Base-by-base conservation (phyloP, 2,888 invertebrate species). In the Polylopha cassiicola region DNA sequence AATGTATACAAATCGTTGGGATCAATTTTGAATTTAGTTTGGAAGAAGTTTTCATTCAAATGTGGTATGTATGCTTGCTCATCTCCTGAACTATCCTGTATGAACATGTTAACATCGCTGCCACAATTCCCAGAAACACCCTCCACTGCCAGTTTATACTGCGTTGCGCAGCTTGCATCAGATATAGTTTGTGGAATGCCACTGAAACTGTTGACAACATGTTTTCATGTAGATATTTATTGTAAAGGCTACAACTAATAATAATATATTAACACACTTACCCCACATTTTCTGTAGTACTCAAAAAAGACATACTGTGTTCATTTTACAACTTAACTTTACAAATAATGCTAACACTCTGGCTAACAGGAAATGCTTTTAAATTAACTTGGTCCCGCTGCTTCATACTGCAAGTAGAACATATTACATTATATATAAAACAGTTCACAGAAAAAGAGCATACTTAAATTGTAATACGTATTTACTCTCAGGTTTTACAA, bases 201-300 rank as follows among this genome's bases (percentile, higher is more conserved):
- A 70, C 81, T 80, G 63, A 80, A 86, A 65, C 86, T 86, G 57
- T 15, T 55, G 56, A 42, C 34, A 14, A 41, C 36, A 14, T 21
- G 26, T 14, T 11, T 13, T 37, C 24, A 23, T 18, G 20, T 39
- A 31, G 10, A 13, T 15, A 7, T 34, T 22, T 27, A 4, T 26
- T 13, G 8, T 15, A 21, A 20, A 20, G 13, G 20, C 9, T 28
- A 14, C 10, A 18, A 28, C 13, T 24, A 26, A 4, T 5, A 23
- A 8, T 28, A 16, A 37, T 9, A 10, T 26, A 16, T 37, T 6
- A 43, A 15, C 24, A 3, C 44, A 63, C 82, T 75, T 56, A 86
- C 86, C 85, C 84, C 67, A 86, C 82, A 80, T 84, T 86, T 80
- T 85, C 86, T 58, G 86, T 71, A 58, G 86, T 67, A 65, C 86